Evolutionary conservation across 1,140 invertebrate species (phyloP).

Genomic region (Eriosoma lanigerum): DNA sequence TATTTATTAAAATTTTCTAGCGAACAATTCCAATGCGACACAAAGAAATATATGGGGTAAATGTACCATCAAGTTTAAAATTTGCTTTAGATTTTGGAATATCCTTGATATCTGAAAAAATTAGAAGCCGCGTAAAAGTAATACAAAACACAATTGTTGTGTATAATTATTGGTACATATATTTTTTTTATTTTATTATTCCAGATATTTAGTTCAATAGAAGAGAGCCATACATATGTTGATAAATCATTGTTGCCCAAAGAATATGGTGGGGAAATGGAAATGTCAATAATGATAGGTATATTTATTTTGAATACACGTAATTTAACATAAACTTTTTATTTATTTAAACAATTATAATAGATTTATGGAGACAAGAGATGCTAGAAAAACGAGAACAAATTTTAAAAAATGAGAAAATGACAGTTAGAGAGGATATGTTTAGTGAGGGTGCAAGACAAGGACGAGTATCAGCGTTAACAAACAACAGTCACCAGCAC

Average conservation of each 20-base stretch:
- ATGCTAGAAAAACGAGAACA: conserved; percentile 57
- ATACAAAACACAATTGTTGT: no score
- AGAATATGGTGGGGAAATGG: conserved; percentile 78
- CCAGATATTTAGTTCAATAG: conserved; percentile 65
- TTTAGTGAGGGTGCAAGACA: conserved; percentile 70
- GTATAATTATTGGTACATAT: no score
- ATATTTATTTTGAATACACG: conserved; percentile 54
- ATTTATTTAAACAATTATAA: conserved; percentile 53
- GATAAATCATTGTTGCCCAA: conserved; percentile 72
- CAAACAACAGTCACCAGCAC: conserved; percentile 61
- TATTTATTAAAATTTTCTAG: conserved; percentile 60
- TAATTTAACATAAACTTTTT: neutral
- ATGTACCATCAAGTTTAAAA: conserved; percentile 74
- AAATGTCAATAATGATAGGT: conserved; percentile 84
- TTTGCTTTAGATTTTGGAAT: conserved; percentile 80
- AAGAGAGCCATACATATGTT: conserved; percentile 65
- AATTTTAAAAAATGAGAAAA: conserved; percentile 61
- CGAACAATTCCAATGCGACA: conserved; percentile 80
- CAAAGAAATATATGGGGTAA: conserved; percentile 78
- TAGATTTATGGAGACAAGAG: conserved; percentile 70
- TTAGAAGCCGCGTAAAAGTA: conserved; percentile 70
- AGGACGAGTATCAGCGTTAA: conserved; percentile 71
- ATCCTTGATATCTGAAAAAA: conserved; percentile 78
- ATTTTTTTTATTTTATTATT: conserved; percentile 36
- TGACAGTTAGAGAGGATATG: conserved; percentile 66